Base-by-base conservation (phyloP, 1,140 invertebrate species). In the Drosophila carrolli region DNA sequence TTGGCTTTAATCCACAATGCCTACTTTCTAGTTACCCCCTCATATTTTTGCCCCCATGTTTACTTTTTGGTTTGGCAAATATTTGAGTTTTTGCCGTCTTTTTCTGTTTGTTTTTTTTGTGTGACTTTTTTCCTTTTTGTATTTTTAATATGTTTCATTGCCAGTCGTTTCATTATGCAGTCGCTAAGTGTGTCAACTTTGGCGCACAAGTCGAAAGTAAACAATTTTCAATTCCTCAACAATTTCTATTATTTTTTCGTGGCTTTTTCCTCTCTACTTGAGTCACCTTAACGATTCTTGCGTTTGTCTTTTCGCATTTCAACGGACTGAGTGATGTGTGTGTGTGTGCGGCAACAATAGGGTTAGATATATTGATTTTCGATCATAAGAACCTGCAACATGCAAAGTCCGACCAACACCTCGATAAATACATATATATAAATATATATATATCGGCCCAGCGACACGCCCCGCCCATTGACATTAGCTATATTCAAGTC, bases 381-480 rank as follows among this genome's bases (percentile, higher is more conserved):
- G 83, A 86, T 86, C 82, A 86, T 83, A 88, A 88, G 75, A 88
- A 83, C 83, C 79, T 81, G 81, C 81, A 84, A 75, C 76, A 76
- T 77, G 80, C 79, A 67, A 82, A 73, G 77, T 44, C 43, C 72
- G 56, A 50, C 58, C 50, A 65, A 74, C 68, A 70, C 65, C 43
- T 55, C 11, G 16, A 47, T 61, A 38, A 23, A 46, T 48, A 9
- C 10, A 50, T 61, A 63, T 43, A 44, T 29, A 32, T 32, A 57
- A 46, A 6, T 65, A 29, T 41, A n/a, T 59, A 27, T 44, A 59
- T 50, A 65, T 44, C 60, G 44, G 60, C 47, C 38, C 38, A 23
- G 50, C 54, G 71, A 75, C 73, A 77, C 75, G 63, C 63, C 73
- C 63, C 63, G 48, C 61, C 74, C 74, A 60, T 77, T 75, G 63